Evolutionary conservation across 2,888 invertebrate species (phyloP).

Genomic region (Heliconius ismenius): DNA sequence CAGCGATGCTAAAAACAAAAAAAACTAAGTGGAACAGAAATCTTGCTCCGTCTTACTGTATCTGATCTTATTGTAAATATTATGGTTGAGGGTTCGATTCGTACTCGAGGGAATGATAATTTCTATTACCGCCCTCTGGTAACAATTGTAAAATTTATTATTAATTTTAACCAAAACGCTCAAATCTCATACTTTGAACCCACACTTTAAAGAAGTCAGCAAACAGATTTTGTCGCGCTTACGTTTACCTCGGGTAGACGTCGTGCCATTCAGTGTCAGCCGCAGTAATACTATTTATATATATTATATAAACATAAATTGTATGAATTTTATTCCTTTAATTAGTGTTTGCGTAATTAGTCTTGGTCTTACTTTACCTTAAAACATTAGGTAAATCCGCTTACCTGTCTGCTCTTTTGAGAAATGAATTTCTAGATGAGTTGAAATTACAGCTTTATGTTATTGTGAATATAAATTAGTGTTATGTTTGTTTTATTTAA

Average conservation of each 20-base stretch:
- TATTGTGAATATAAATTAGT: background rate
- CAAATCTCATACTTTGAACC: conserved; percentile 40
- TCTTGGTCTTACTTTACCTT: conserved; percentile 15
- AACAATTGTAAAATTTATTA: background rate
- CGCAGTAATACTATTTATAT: conserved; percentile 54
- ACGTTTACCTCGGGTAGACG: conserved; percentile 45
- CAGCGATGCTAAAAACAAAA: no score
- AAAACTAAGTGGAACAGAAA: no score
- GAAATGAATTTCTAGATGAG: conserved; percentile 1
- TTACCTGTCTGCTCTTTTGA: conserved; percentile 18
- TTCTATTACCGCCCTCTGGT: background rate
- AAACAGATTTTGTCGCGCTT: conserved; percentile 51
- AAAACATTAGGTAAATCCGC: conserved; percentile 13
- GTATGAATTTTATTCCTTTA: conserved; percentile 43
- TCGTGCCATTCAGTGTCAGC: conserved; percentile 66
- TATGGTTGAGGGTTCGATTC: background rate
- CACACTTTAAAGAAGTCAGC: conserved; percentile 39
- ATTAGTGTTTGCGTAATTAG: conserved; percentile 47
- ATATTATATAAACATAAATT: conserved; percentile 41
- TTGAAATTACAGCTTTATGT: conserved; percentile 7
- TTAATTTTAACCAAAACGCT: background rate
- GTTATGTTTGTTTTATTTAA: background rate
- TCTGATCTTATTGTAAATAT: background rate
- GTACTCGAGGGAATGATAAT: background rate
- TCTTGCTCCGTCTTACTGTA: no score